Evolutionary conservation across 1,140 invertebrate genomes (phyloP), one percentile per base, ranked within the genome.

Genomic region (Hesperophylax magnus): DNA sequence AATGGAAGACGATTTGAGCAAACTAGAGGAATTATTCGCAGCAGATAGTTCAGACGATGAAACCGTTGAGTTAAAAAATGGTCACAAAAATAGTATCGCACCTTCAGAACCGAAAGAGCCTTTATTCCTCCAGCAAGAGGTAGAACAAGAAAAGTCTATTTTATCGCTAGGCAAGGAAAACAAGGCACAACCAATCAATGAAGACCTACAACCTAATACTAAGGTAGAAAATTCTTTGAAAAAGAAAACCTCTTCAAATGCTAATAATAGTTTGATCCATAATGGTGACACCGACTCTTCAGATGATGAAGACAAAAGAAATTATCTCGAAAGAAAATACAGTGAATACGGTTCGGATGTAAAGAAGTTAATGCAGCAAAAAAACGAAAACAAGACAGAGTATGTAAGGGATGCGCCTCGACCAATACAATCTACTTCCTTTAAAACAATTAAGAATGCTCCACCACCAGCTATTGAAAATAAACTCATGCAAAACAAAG

Each of bases 281-380:
- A 87, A 86, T 65, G 92, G 93, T 24, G 92, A 93, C 79, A 91
- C 91, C 1, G 94, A 96, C 87, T 95, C 94, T 24, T 96, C 95
- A 2, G 95, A 96, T 85, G 95, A 96, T 80, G 95, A 97, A 88
- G 94, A 94, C 75, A 93, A 92, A 81, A 91, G 92, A 85, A 93
- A 95, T 87, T 94, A 93, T 86, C 91, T 94, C 24, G 91, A 94
- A 84, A 88, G 91, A 79, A 93, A 93, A 76, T 95, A 95, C 85
- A 93, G 93, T 83, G 91, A 93, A 72, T 95, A 91, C 87, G 95
- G 95, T 0, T 88, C 88, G 83, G 87, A 91, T 60, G 90, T 96
- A 18, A 95, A 95, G 86, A 90, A 92, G 84, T 85, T 77, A n/a
- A 71, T 84, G 56, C 54, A 79, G 20, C 56, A 74, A 7, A 74